phyloP scores from a whole-genome alignment of 2,797 vertebrate species.

The Gambusia yucatana region DNA sequence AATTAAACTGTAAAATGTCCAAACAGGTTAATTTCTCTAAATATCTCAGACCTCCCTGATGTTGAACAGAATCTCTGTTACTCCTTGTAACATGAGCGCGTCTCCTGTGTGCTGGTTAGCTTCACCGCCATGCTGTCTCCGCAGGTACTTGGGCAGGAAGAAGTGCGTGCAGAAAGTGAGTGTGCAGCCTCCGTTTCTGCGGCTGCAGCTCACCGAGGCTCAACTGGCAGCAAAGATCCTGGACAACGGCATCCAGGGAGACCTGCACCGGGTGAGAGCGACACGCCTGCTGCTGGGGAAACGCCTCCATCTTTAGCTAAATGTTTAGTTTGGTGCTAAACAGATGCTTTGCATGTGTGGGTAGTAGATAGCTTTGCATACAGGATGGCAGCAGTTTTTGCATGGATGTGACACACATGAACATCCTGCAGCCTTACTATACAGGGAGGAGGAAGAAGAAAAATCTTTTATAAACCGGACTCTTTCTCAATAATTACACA shows the following conservation, averaged over 20 bases:
- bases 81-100: not conserved
- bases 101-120: not conserved
- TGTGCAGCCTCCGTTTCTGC: conserved; percentile 91
- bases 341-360: not conserved
- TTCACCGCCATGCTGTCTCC: not conserved
- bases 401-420: not conserved
- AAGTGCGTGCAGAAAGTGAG: conserved; percentile 85
- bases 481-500: no score
- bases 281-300: not conserved
- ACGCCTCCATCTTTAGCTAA: no score
- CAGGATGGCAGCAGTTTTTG: not conserved
- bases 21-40: not conserved
- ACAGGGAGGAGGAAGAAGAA: no score
- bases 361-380: not conserved
- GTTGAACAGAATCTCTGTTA: not conserved
- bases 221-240: conserved; percentile 93
- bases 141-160: conserved; percentile 91
- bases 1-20: not conserved
- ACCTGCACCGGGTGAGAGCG: conserved; percentile 83
- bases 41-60: not conserved
- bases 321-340: not conserved
- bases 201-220: conserved; percentile 88
- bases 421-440: not conserved
- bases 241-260: conserved; percentile 95
- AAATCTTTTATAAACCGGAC: no score